Base-by-base conservation (phyloP, 2,888 invertebrate genomes). In the Anaspis maculata region DNA sequence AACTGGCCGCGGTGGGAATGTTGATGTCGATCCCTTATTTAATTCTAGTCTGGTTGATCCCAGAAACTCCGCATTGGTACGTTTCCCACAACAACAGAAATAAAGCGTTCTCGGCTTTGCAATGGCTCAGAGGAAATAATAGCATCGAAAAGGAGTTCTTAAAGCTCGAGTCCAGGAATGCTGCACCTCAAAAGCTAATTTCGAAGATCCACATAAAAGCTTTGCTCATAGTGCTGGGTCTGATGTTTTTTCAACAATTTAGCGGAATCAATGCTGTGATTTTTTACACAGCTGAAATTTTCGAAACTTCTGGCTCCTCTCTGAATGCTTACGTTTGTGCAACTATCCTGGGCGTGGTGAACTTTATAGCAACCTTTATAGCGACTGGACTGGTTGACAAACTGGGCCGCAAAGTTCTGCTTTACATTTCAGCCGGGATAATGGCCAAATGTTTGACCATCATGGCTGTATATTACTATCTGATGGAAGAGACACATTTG, bases 191-290 rank as follows among this genome's bases (percentile, higher is more conserved):
- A 9, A 24, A 10, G 10, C 9, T 24, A 4, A 73, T 83, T 49
- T 69, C 69, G 24, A 68, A 59, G 37, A 76, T 74, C 47, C 80
- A 91, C 55, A 59, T 82, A 29, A 83, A 81, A 48, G 88, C 94
- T 0, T 64, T 95, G 22, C 61, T 79, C 2, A 86, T 94, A 43
- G 81, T 87, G 0, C 65, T 94, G 15, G 85, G 87, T 0, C 71
- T 95, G 32, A 95, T 95, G 94, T 77, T 91, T 50, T 92, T 95
- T 69, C 95, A 96, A 70, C 96, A 96, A 63, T 67, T 91, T 50
- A 87, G 85, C 55, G 95, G 95, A 25, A 94, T 95, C 46, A 96
- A 95, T 62, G 94, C 92, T 6, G 84, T 96, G 23, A 90, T 95
- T 57, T 95, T 95, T 64, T 95, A 94, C 58, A 87, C 92, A 3